Evolutionary conservation across 2,797 vertebrate genomes (phyloP).

Genomic region (Varecia variegata): DNA sequence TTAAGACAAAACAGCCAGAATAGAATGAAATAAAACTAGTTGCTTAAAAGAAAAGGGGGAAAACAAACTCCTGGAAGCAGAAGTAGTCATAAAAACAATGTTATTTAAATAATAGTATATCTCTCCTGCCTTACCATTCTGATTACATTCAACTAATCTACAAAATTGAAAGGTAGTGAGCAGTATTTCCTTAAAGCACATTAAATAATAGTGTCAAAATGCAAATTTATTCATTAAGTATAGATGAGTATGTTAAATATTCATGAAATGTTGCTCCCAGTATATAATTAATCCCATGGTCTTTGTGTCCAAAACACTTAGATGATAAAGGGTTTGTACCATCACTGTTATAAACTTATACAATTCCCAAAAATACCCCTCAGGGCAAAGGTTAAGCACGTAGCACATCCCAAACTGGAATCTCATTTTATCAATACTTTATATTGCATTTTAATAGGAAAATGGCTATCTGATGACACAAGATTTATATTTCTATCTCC

Average conservation of each 20-base stretch:
- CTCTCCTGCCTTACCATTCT: conserved; percentile 83
- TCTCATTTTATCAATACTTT: conserved; percentile 66
- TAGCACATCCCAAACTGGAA: conserved; percentile 70
- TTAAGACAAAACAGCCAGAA: conserved; percentile 13
- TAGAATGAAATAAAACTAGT: conserved; percentile 14
- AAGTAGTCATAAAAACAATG: conserved; percentile 62
- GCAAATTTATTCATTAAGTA: conserved; percentile 91
- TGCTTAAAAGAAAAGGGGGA: conserved; percentile 26
- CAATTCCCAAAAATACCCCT: conserved; percentile 67
- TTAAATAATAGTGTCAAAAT: conserved; percentile 89
- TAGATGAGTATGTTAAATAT: conserved; percentile 89
- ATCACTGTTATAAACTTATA: conserved; percentile 72
- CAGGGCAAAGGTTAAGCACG: conserved; percentile 70
- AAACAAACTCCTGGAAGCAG: conserved; percentile 45
- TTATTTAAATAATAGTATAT: conserved; percentile 74
- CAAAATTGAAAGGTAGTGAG: conserved; percentile 87
- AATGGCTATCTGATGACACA: conserved; percentile 56
- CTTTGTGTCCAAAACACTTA: conserved; percentile 85
- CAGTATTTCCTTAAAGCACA: conserved; percentile 88
- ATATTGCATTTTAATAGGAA: conserved; percentile 54
- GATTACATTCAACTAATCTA: conserved; percentile 86
- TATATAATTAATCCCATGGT: conserved; percentile 88
- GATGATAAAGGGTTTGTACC: conserved; percentile 74
- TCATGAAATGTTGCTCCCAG: conserved; percentile 87
- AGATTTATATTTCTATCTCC: conserved; percentile 63